Percentiles rank a stretch among this genome's conserved stretches.
Evolutionary conservation across 2,888 invertebrate genomes (phyloP).

Genomic region (Synergus japonicus): DNA sequence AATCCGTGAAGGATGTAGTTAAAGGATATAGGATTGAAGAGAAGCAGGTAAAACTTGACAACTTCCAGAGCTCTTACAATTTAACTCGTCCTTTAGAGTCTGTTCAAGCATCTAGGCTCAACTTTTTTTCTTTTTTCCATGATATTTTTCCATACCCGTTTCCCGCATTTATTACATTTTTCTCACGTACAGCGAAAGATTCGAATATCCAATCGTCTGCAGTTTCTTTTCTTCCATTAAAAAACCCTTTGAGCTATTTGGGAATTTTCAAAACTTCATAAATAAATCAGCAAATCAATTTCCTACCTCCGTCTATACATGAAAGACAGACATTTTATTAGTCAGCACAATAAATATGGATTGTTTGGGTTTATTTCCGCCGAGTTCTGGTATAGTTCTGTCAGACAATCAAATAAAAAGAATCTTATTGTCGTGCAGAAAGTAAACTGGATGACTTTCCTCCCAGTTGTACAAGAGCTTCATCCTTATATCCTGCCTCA

Average conservation of each 20-base stretch:
- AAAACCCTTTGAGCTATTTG: background rate
- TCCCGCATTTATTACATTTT: conserved; percentile 66
- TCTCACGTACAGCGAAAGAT: conserved; percentile 58
- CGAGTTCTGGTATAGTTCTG: conserved; percentile 6
- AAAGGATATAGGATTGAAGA: conserved; percentile 16
- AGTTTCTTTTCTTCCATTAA: conserved; percentile 35
- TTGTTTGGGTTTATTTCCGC: conserved; percentile 24
- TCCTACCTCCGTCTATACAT: background rate
- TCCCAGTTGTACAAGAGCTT: background rate
- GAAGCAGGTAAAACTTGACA: conserved; percentile 69
- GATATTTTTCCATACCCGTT: conserved; percentile 46
- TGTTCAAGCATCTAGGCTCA: conserved; percentile 50
- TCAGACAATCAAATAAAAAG: conserved; percentile 32
- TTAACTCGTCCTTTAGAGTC: conserved; percentile 72
- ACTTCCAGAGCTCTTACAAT: conserved; percentile 76
- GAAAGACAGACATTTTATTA: conserved; percentile 44
- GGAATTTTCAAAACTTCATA: conserved; percentile 33
- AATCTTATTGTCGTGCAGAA: conserved; percentile 34
- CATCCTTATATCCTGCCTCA: background rate
- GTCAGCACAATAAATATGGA: conserved; percentile 31
- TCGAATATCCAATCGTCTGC: conserved; percentile 52
- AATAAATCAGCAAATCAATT: conserved; percentile 18
- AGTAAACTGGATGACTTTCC: conserved; percentile 15
- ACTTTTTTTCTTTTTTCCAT: conserved; percentile 43
- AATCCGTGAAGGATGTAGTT: conserved; percentile 7